phyloP scores from a whole-genome alignment of 2,888 invertebrate species.

The Cistogaster globosa region DNA sequence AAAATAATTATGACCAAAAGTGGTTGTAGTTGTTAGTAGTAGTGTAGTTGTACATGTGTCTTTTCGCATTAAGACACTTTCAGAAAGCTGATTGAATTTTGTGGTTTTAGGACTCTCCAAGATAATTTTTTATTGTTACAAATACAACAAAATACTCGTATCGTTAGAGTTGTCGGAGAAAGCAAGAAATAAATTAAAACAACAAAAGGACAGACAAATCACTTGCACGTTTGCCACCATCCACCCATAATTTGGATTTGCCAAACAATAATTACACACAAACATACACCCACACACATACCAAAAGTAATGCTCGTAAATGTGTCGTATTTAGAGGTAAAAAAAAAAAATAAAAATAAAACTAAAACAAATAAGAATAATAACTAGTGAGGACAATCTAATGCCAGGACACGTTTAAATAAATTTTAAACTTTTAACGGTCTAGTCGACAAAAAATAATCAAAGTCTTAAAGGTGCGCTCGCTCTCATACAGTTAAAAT shows the following conservation, averaged over 20 bases:
- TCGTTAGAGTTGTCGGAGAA: slow-evolving; percentile 25
- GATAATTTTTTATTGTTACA: slow-evolving; percentile 37
- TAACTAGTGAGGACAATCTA: slow-evolving; percentile 60
- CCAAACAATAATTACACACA: slow-evolving; percentile 22
- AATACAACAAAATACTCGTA: slow-evolving; percentile 12
- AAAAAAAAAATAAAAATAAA: slow-evolving; percentile 16
- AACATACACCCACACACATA: neutral
- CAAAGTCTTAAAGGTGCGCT: slow-evolving; percentile 54
- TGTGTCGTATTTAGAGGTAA: slow-evolving; percentile 49
- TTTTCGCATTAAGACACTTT: slow-evolving; percentile 54
- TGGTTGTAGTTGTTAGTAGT: slow-evolving; percentile 41
- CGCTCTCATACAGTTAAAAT: slow-evolving; percentile 40
- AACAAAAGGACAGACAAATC: slow-evolving; percentile 27
- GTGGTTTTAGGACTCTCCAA: slow-evolving; percentile 68
- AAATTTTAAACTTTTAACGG: slow-evolving; percentile 74
- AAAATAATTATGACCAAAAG: slow-evolving; percentile 56
- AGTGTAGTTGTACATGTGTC: neutral
- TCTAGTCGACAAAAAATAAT: slow-evolving; percentile 63
- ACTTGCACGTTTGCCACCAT: slow-evolving; percentile 22
- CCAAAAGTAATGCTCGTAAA: slow-evolving; percentile 16
- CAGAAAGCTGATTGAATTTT: slow-evolving; percentile 62
- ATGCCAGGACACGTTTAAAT: slow-evolving; percentile 72
- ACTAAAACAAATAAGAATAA: slow-evolving; percentile 54
- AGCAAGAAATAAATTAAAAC: slow-evolving; percentile 44
- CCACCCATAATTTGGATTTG: slow-evolving; percentile 62